Conservation (phyloP, 2,113 vertebrate species). For the Delphinapterus leucas region DNA sequence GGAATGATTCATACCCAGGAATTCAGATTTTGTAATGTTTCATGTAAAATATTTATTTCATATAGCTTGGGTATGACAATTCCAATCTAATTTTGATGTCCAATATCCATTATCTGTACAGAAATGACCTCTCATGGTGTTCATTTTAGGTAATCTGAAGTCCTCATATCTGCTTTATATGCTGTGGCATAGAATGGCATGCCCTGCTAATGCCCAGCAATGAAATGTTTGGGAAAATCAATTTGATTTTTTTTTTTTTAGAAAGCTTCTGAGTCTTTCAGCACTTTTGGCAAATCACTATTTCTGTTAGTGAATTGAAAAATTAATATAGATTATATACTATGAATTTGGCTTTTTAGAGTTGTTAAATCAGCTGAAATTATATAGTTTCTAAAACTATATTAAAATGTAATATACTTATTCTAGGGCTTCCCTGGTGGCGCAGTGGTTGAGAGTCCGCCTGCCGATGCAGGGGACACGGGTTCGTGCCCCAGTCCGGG, state of each 20-base stretch:
- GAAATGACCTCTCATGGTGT: not conserved
- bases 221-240: not conserved
- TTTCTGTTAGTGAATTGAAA: not conserved
- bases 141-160: not conserved
- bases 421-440: too few relatives aligned
- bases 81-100: not conserved
- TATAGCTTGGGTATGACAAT: not conserved
- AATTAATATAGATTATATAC: constrained; percentile 32
- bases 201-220: not conserved
- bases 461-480: too few relatives aligned
- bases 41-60: not conserved
- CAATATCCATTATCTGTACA: not conserved
- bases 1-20: not conserved
- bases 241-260: not conserved
- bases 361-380: constrained; percentile 34
- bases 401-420: not conserved
- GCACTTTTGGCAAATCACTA: not conserved
- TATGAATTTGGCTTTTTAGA: constrained; percentile 19
- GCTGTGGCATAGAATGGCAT: not conserved
- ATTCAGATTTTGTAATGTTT: not conserved
- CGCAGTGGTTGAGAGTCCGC: too few relatives aligned
- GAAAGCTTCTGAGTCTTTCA: not conserved
- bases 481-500: too few relatives aligned
- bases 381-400: not conserved
- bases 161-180: not conserved